Base-by-base conservation (phyloP, 2,888 invertebrate genomes). In the Chydorus sphaericus region DNA sequence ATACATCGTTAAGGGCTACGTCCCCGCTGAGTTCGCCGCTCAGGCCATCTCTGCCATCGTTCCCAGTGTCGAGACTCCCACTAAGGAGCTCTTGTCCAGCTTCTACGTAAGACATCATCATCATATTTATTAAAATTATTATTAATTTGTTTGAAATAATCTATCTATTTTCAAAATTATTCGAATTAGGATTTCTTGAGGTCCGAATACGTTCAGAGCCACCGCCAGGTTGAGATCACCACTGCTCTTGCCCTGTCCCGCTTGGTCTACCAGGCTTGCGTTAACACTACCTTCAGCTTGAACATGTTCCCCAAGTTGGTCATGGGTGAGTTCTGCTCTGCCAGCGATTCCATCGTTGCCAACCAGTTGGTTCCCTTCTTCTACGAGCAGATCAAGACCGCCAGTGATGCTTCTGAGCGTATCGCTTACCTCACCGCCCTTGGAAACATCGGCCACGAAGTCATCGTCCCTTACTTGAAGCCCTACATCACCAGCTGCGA, bases 391-490 rank as follows among this genome's bases (percentile, higher is more conserved):
- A 23, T 55, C 26, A 53, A 57, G 30, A 31, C 23, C 18, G 44
- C 57, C 28, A 38, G 23, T 18, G 49, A 52, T 20, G 28, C 48
- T 14, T 36, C 48, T 18, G 53, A 54, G 26, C 38, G 51, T 16
- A 48, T 54, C 1, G 60, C 61, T 18, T 60, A 60, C 31, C 49
- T 71, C 54, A 64, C 65, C 57, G 65, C 67, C 18, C 62, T 68
- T 18, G 69, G 68, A 16, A 70, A 69, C 60, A 62, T 69, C 30
- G 70, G 69, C 33, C 62, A 65, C 33, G 61, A 61, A 16, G 62
- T 64, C 4, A 62, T 65, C 28, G 20, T 68, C 26, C 63, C 64
- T 2, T 26, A 62, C 28, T 33, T 57, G 26, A 36, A 39, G 16
- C 57, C 57, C 7, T 57, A 56, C 53, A 57, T 57, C 48, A 53